Conservation (phyloP, 1,140 invertebrate species). For the Heliothis virescens region DNA sequence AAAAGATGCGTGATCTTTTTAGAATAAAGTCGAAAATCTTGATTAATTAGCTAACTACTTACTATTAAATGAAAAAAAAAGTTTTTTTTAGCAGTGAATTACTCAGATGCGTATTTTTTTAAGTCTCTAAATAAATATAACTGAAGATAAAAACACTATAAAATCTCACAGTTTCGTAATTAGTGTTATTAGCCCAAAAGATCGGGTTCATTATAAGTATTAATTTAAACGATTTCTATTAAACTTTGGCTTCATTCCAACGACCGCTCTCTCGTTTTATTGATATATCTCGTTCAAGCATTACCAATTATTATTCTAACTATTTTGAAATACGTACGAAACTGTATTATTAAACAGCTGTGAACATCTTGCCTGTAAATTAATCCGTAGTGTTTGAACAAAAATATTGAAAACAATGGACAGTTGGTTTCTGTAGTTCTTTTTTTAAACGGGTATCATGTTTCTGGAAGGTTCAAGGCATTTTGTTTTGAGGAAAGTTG, state of each 20-base stretch:
- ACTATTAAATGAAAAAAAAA: no score
- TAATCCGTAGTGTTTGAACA: background rate
- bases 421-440: background rate
- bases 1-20: no score
- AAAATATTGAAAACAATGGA: no score
- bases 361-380: background rate
- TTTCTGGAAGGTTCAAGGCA: no score
- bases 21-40: no score
- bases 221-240: slow-evolving; percentile 36
- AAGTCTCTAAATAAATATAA: no score
- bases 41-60: no score
- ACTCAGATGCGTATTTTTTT: no score
- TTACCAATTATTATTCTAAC: slow-evolving; percentile 7
- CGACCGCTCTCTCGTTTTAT: slow-evolving; percentile 16
- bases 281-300: slow-evolving; percentile 20
- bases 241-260: slow-evolving; percentile 19
- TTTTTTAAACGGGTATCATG: background rate
- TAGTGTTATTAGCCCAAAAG: slow-evolving; percentile 17
- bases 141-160: slow-evolving; percentile 1
- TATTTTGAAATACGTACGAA: slow-evolving; percentile 5
- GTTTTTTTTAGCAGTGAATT: no score
- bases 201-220: slow-evolving; percentile 30
- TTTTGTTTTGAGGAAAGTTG: no score
- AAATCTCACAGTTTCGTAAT: slow-evolving; percentile 6
- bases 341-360: background rate